Evolutionary conservation across 1,140 invertebrate species (phyloP).

Genomic region (Drosophila dunni): DNA sequence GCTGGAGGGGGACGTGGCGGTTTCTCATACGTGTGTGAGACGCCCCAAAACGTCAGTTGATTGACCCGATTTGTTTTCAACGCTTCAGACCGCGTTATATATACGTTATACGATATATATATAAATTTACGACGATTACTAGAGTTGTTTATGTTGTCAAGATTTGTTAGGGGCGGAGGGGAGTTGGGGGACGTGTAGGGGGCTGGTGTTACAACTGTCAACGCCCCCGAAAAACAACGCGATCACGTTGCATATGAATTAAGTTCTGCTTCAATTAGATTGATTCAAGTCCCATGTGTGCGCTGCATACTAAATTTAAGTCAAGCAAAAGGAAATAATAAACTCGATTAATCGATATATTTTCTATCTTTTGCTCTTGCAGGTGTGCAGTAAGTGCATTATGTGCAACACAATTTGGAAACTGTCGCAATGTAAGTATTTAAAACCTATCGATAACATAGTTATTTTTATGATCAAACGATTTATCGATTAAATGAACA

Average conservation of each 20-base stretch:
- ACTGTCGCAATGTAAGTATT: constrained; percentile 31
- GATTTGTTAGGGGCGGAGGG: not conserved
- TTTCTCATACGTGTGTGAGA: not conserved
- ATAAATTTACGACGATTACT: constrained; percentile 57
- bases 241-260: constrained; percentile 2
- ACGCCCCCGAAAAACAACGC: constrained; percentile 35
- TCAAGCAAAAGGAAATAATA: not conserved
- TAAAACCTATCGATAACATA: not conserved
- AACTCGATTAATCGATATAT: constrained; percentile 15
- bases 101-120: not conserved
- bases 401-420: constrained; percentile 10
- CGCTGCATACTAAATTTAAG: constrained; percentile 62
- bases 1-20: not conserved
- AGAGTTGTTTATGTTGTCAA: constrained; percentile 48
- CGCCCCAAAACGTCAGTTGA: constrained; percentile 51
- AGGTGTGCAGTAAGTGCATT: constrained; percentile 33
- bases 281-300: constrained; percentile 49
- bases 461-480: too few species aligned
- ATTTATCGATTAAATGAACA: not conserved
- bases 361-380: constrained; percentile 14
- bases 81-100: constrained; percentile 29
- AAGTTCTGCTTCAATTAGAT: constrained; percentile 70
- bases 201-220: constrained; percentile 33
- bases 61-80: constrained; percentile 68
- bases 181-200: not conserved